These are phyloP conservation scores for Ambastaia sidthimunki DNA, from an alignment of 2,797 vertebrate genomes.

Conservation along the genomic window DNA sequence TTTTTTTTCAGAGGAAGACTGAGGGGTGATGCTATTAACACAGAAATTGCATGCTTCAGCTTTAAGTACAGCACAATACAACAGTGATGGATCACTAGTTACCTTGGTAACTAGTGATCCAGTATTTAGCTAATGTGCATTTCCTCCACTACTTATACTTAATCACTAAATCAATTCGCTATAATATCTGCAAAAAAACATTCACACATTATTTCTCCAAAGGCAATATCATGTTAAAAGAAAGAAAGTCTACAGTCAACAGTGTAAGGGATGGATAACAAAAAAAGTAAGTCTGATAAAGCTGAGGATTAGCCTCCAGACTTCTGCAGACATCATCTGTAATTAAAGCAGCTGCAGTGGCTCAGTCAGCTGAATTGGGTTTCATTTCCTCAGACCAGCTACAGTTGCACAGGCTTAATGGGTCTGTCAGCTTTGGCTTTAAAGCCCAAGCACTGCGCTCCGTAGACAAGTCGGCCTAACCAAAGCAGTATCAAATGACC, in stretches of 20 bases:
- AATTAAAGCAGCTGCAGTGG: conserved; percentile 64
- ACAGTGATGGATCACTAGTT: no score
- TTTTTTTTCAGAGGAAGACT: no score
- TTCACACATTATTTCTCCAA: not conserved
- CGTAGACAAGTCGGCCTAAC: conserved; percentile 47
- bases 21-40: no score
- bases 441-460: conserved; percentile 56
- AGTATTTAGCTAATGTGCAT: no score
- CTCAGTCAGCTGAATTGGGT: conserved; percentile 63
- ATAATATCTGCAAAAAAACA: not conserved
- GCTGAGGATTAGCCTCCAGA: conserved; percentile 61
- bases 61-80: no score
- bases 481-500: conserved; percentile 66
- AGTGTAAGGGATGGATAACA: conserved; percentile 21
- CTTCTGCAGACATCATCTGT: conserved; percentile 58
- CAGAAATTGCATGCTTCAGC: no score
- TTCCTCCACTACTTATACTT: no score
- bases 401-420: conserved; percentile 69
- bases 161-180: no score
- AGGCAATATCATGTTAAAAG: not conserved
- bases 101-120: no score
- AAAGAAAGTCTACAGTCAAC: not conserved
- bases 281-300: conserved; percentile 47
- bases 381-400: conserved; percentile 67
- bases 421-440: conserved; percentile 63